Evolutionary conservation across 1,140 invertebrate genomes (phyloP).

Genomic region (Panulirus ornatus): DNA sequence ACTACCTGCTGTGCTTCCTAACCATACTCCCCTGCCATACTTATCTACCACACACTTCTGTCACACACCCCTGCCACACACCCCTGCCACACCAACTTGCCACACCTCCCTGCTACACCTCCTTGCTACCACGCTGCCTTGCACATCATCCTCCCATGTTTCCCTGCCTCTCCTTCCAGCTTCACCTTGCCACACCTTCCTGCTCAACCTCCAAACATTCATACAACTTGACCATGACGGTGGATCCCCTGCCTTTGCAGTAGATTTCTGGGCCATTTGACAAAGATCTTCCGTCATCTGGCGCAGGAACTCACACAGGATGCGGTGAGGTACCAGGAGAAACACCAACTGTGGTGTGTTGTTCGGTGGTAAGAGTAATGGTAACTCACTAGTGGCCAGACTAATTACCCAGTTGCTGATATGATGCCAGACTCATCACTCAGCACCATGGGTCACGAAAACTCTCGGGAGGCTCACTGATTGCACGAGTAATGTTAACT

Average conservation of each 20-base stretch:
- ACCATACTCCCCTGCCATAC: background rate
- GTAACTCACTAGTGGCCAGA: background rate
- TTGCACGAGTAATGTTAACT: no score
- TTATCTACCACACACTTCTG: background rate
- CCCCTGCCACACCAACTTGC: background rate
- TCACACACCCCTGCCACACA: background rate
- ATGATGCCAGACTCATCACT: no score
- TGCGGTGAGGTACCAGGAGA: background rate
- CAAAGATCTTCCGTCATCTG: background rate
- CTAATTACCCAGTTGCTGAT: no score
- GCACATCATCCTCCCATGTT: no score
- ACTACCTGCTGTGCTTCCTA: background rate
- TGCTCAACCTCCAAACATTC: no score
- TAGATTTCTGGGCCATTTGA: background rate
- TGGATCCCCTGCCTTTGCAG: background rate
- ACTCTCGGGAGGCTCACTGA: no score
- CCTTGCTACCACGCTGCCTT: background rate
- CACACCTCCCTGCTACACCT: background rate
- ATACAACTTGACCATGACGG: background rate
- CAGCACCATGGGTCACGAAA: no score
- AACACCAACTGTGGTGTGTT: no score
- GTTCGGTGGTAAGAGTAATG: no score
- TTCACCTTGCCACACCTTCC: background rate
- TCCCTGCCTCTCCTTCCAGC: no score
- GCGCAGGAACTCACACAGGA: background rate